Percentiles rank a stretch among this genome's conserved stretches.
phyloP scores from a whole-genome alignment of 2,797 vertebrate genomes.

The Notolabrus celidotus region DNA sequence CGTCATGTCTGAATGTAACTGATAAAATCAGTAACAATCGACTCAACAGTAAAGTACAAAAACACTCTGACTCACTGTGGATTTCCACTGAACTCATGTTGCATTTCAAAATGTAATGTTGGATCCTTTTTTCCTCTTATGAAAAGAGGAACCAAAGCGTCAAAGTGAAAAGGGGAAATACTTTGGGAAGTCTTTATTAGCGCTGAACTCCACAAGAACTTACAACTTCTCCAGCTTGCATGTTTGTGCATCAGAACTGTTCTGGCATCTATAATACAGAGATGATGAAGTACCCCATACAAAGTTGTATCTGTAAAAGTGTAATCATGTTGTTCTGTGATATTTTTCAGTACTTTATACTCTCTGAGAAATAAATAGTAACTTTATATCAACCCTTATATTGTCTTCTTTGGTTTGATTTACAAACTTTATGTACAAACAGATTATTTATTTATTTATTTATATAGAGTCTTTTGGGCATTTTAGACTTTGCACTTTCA shows the following conservation, averaged over 20 bases:
- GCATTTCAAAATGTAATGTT: too few species aligned
- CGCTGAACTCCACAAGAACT: conserved; percentile 19
- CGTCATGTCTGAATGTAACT: not conserved
- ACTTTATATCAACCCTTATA: conserved; percentile 68
- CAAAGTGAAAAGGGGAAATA: not conserved
- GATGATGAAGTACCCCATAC: conserved; percentile 53
- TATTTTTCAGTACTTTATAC: conserved; percentile 79
- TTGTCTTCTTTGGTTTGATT: conserved; percentile 27
- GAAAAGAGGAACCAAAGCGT: not conserved
- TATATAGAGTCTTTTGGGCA: too few species aligned
- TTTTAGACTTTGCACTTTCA: too few species aligned
- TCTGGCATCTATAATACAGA: conserved; percentile 46
- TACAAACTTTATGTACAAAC: not conserved
- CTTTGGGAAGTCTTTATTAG: conserved; percentile 16
- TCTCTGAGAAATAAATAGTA: conserved; percentile 75
- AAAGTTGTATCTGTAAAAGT: conserved; percentile 71
- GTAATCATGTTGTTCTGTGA: conserved; percentile 74
- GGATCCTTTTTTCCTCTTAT: too few species aligned
- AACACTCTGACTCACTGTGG: not conserved
- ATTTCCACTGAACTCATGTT: conserved; percentile 23
- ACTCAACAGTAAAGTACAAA: conserved; percentile 1
- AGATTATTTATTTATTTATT: too few species aligned
- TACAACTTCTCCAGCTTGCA: conserved; percentile 46
- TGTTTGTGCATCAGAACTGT: conserved; percentile 46
- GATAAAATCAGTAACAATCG: not conserved